These are phyloP conservation scores for Stictocephala bisonia DNA, from an alignment of 2,888 invertebrate genomes.

Conservation along the genomic window DNA sequence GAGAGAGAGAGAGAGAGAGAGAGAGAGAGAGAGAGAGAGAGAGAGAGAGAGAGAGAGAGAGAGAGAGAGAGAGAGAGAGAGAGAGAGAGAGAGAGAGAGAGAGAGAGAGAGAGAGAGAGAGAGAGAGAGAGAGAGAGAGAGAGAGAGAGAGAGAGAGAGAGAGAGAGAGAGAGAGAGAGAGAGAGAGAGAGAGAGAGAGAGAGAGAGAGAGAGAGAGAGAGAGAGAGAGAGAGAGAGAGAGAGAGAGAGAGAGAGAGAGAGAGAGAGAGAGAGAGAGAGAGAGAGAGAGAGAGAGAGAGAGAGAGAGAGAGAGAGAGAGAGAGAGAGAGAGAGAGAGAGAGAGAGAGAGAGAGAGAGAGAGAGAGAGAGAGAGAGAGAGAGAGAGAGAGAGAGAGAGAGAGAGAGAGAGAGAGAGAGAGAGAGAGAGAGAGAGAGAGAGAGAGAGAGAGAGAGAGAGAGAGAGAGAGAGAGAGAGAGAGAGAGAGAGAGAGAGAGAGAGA, in stretches of 20 bases:
- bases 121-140: conserved; percentile 44
- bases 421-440: conserved; percentile 44
- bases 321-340: conserved; percentile 44
- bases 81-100: conserved; percentile 45
- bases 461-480: conserved; percentile 44
- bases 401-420: conserved; percentile 44
- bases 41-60: conserved; percentile 45
- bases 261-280: conserved; percentile 44
- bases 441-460: conserved; percentile 44
- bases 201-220: conserved; percentile 44
- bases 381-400: conserved; percentile 43
- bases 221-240: conserved; percentile 44
- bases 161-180: conserved; percentile 45
- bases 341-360: conserved; percentile 44
- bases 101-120: conserved; percentile 45
- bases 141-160: conserved; percentile 43
- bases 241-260: conserved; percentile 44
- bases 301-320: conserved; percentile 43
- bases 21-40: conserved; percentile 43
- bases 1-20: conserved; percentile 45
- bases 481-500: conserved; percentile 44
- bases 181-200: conserved; percentile 44
- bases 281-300: conserved; percentile 44
- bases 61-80: conserved; percentile 44
- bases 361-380: conserved; percentile 45